phyloP scores from a whole-genome alignment of 1,140 invertebrate species.

The Sinella curviseta region DNA sequence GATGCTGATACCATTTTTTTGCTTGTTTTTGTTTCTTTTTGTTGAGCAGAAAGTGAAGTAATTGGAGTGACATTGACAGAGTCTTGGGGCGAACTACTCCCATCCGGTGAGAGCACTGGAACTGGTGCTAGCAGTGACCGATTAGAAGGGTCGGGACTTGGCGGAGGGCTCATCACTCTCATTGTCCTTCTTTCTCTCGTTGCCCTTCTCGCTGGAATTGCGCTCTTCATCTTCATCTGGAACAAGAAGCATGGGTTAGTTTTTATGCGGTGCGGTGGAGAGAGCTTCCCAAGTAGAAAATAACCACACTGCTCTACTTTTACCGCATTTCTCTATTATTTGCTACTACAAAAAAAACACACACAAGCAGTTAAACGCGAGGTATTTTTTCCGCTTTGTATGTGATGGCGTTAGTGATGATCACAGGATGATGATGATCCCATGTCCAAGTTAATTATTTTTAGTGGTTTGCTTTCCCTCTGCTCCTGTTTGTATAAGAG shows the following conservation, averaged over 20 bases:
- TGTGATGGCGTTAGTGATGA: too few relatives aligned
- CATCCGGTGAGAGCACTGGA: constrained; percentile 1
- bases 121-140: constrained; percentile 14
- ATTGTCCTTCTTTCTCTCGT: constrained; percentile 38
- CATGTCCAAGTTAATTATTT: too few relatives aligned
- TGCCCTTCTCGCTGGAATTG: constrained; percentile 28
- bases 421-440: too few relatives aligned
- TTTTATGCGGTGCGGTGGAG: neutral
- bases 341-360: too few relatives aligned
- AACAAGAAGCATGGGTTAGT: constrained; percentile 29
- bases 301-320: too few relatives aligned
- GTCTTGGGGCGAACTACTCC: constrained; percentile 33
- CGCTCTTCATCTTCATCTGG: constrained; percentile 39
- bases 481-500: too few relatives aligned
- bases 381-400: too few relatives aligned
- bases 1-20: neutral
- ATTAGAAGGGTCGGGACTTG: constrained; percentile 24
- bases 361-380: too few relatives aligned
- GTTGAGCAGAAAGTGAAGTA: constrained; percentile 36
- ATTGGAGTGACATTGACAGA: constrained; percentile 14
- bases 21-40: neutral
- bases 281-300: too few relatives aligned
- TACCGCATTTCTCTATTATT: too few relatives aligned
- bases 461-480: too few relatives aligned
- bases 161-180: constrained; percentile 33